These are phyloP conservation scores for Meriones psammophilus DNA, from an alignment of 2,797 vertebrate genomes.

Conservation along the genomic window DNA sequence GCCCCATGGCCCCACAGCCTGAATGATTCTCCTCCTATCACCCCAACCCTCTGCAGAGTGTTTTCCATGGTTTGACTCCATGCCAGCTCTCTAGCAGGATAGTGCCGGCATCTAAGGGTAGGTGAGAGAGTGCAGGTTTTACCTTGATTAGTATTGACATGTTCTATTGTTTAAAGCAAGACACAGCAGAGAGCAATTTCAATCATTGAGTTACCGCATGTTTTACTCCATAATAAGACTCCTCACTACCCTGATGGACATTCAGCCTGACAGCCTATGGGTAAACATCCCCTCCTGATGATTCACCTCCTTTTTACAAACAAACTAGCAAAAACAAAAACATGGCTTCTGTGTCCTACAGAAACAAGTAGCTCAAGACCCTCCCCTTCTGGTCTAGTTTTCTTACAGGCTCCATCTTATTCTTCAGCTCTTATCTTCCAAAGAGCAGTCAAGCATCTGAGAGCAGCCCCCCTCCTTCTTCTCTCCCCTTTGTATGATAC, in stretches of 20 bases:
- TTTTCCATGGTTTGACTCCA: not conserved
- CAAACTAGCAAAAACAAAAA: not conserved
- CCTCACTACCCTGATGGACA: not conserved
- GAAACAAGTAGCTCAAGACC: not conserved
- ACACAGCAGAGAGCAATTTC: not conserved
- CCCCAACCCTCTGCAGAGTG: not conserved
- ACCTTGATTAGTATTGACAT: not conserved
- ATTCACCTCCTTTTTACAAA: not conserved
- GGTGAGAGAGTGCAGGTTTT: not conserved
- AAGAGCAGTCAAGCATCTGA: not conserved
- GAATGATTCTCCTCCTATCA: not conserved
- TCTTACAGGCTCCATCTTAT: not conserved
- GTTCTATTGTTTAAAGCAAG: not conserved
- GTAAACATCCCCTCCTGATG: too few species aligned
- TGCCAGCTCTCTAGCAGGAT: not conserved
- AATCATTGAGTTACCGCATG: not conserved
- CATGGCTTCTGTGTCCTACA: not conserved
- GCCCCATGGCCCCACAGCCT: not conserved
- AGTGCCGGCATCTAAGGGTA: not conserved
- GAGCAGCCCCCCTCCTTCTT: not conserved
- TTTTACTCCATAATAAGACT: slow-evolving; percentile 37
- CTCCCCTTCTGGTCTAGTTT: not conserved
- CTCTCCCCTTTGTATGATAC: not conserved
- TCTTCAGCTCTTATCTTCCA: not conserved
- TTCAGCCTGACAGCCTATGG: not conserved